Evolutionary conservation across 2,113 vertebrate species (phyloP).

Genomic region (Calonectris borealis): DNA sequence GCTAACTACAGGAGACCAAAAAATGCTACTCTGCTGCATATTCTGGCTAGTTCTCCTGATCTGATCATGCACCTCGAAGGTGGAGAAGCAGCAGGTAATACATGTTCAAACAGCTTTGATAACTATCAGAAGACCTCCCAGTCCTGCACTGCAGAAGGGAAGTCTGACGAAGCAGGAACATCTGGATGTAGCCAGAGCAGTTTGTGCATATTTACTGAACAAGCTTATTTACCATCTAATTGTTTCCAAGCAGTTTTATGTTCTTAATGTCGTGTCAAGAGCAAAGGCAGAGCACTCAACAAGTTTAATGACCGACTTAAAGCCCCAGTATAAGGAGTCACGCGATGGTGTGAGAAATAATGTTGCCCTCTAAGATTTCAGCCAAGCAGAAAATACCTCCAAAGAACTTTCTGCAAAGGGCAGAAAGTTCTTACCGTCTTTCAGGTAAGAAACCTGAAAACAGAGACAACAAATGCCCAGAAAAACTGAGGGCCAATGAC

Average conservation of each 20-base stretch:
- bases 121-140: neutral
- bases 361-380: neutral
- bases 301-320: neutral
- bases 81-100: neutral
- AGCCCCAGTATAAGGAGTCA: neutral
- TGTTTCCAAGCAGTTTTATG: neutral
- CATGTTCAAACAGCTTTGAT: neutral
- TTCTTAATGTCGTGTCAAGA: neutral
- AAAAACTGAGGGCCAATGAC: neutral
- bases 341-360: accelerated
- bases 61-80: neutral
- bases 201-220: conserved; percentile 12
- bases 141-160: neutral
- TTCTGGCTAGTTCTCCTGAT: neutral
- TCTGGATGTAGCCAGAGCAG: neutral
- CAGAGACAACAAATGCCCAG: neutral
- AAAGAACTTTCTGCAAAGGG: neutral
- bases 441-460: neutral
- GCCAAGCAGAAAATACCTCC: neutral
- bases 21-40: neutral
- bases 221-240: neutral
- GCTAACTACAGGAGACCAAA: neutral
- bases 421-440: too few relatives aligned
- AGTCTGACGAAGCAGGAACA: neutral
- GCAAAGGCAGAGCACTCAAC: neutral